phyloP scores from a whole-genome alignment of 2,797 vertebrate genomes.

The Neosilurus hyrtlii region DNA sequence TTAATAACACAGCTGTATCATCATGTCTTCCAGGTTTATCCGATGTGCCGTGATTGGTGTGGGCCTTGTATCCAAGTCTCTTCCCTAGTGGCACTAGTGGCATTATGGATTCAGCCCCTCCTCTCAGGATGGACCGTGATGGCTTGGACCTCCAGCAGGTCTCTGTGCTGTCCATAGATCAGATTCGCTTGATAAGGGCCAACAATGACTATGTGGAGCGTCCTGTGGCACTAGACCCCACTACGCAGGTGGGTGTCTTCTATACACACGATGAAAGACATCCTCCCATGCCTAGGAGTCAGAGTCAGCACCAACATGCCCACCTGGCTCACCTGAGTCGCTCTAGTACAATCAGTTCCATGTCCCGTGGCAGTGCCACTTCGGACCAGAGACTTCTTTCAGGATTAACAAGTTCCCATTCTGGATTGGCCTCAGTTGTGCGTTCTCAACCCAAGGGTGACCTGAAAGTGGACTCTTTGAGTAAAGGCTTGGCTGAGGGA shows the following conservation, averaged over 20 bases:
- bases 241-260: conserved; percentile 76
- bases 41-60: conserved; percentile 84
- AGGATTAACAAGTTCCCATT: conserved; percentile 82
- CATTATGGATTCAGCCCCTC: conserved; percentile 79
- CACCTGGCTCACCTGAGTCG: conserved; percentile 84
- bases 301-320: conserved; percentile 82
- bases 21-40: conserved; percentile 69
- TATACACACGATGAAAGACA: conserved; percentile 79
- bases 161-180: conserved; percentile 89
- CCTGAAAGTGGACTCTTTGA: conserved; percentile 78
- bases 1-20: conserved; percentile 13
- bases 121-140: conserved; percentile 79
- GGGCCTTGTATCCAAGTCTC: conserved; percentile 53
- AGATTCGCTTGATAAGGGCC: conserved; percentile 89
- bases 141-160: conserved; percentile 83
- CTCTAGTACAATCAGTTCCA: conserved; percentile 89
- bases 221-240: conserved; percentile 75
- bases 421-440: conserved; percentile 76
- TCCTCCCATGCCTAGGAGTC: conserved; percentile 78
- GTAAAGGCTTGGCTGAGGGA: conserved; percentile 73
- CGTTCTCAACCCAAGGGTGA: conserved; percentile 82
- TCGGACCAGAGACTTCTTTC: conserved; percentile 90
- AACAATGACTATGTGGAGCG: conserved; percentile 96
- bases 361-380: conserved; percentile 86
- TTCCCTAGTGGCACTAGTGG: conserved; percentile 54